Evolutionary conservation across 2,113 vertebrate species (phyloP).

Genomic region (Empidonax alnorum): DNA sequence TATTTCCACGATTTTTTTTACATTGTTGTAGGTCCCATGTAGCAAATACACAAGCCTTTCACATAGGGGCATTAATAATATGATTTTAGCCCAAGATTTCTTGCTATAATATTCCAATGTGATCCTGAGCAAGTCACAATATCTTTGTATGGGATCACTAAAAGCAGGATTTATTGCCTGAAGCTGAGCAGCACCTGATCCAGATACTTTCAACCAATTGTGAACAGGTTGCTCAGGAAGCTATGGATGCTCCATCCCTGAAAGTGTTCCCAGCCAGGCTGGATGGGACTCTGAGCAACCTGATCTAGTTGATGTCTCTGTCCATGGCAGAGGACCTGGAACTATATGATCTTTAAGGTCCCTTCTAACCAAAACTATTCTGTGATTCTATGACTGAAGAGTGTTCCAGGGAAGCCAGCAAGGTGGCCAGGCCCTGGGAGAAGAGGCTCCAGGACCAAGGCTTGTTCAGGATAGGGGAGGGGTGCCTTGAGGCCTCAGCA

Average conservation of each 20-base stretch:
- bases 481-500: background rate
- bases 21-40: background rate
- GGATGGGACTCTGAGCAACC: background rate
- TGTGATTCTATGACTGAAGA: background rate
- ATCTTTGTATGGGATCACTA: background rate
- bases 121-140: background rate
- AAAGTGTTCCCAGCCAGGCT: background rate
- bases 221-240: background rate
- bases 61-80: fast-evolving
- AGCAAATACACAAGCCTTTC: background rate
- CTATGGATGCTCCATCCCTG: background rate
- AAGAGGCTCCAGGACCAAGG: fast-evolving
- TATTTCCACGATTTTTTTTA: background rate
- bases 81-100: background rate
- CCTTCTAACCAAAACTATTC: background rate
- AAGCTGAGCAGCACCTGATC: background rate
- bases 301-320: background rate
- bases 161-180: background rate
- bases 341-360: background rate
- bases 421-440: background rate
- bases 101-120: background rate
- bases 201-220: background rate
- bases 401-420: background rate
- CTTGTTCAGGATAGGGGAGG: background rate
- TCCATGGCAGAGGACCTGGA: background rate